These are phyloP conservation scores for Leptoclinus maculatus DNA, from an alignment of 2,797 vertebrate species.

Conservation along the genomic window DNA sequence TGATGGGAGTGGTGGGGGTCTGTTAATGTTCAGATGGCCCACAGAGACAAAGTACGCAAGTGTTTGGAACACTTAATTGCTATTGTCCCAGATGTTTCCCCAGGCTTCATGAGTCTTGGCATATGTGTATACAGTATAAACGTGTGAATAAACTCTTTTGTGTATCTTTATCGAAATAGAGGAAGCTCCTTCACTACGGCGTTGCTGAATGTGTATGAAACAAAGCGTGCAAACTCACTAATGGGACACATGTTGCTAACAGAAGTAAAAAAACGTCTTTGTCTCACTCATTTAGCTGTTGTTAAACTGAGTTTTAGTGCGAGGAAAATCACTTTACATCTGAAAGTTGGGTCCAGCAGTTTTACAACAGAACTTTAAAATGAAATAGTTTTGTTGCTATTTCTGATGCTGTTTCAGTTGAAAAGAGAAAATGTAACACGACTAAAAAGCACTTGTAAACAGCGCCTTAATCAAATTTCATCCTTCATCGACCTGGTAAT, in stretches of 20 bases:
- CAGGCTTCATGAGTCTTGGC: slow-evolving; percentile 42
- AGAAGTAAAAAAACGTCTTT: slow-evolving; percentile 17
- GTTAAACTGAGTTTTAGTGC: slow-evolving; percentile 30
- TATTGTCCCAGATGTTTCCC: slow-evolving; percentile 69
- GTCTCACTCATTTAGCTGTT: background rate
- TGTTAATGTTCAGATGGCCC: slow-evolving; percentile 63
- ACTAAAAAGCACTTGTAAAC: background rate
- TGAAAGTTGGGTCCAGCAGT: slow-evolving; percentile 28
- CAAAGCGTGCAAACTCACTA: background rate
- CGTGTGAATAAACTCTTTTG: slow-evolving; percentile 15
- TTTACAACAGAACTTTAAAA: slow-evolving; percentile 41
- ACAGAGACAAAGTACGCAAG: slow-evolving; percentile 56
- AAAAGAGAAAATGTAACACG: slow-evolving; percentile 12
- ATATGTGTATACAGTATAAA: slow-evolving; percentile 15
- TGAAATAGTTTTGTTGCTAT: slow-evolving; percentile 23
- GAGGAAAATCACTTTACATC: slow-evolving; percentile 28
- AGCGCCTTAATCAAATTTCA: background rate
- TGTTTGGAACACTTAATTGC: slow-evolving; percentile 66
- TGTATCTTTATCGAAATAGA: slow-evolving; percentile 24
- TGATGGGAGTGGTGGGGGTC: slow-evolving; percentile 64
- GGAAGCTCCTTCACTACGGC: slow-evolving; percentile 2
- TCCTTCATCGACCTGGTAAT: background rate
- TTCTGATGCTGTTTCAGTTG: slow-evolving; percentile 4
- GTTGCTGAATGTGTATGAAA: slow-evolving; percentile 11
- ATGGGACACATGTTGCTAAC: background rate